Base-by-base conservation (phyloP, 2,888 invertebrate species). In the Euproctis similis region DNA sequence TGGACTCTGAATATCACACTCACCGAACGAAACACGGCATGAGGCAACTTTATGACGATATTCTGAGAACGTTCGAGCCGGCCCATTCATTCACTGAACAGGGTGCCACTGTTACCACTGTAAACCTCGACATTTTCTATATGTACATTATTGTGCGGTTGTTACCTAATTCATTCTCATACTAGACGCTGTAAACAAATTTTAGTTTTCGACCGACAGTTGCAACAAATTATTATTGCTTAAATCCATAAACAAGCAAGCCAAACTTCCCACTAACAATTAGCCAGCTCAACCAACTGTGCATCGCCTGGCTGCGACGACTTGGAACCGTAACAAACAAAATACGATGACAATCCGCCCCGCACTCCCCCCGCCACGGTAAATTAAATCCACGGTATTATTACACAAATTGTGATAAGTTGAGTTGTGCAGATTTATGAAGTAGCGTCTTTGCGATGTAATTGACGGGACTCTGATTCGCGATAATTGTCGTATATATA, bases 391-490 rank as follows among this genome's bases (percentile, higher is more conserved):
- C 30, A 21, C 21, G 39, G 48, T 48, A 57, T 59, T 61, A 62
- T 57, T 44, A 47, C 50, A 42, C n/a, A n/a, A n/a, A n/a, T n/a
- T n/a, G 29, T 42, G 51, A 53, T 50, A 42, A 46, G 55, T 57
- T 50, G 57, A 58, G 58, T 51, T 51, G n/a, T n/a, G 47, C 39
- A 53, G 56, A 62, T 62, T 61, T 56, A 57, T 38, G 36, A 44
- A 48, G 36, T 36, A 40, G 35, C 46, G 41, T 42, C 39, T n/a
- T n/a, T n/a, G 46, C 46, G 42, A 36, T 49, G 34, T 63, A 72
- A 71, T 67, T 69, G 69, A 61, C 60, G 57, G 63, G n/a, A n/a
- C n/a, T n/a, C 55, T 69, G 66, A 72, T 72, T 73, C 46, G 49
- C 46, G 53, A 64, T 74, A 71, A 73, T 70, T 57, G 62, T 59